Evolutionary conservation across 2,113 vertebrate genomes (phyloP), one percentile per base, ranked within the genome.

Genomic region (Nasalis larvatus): DNA sequence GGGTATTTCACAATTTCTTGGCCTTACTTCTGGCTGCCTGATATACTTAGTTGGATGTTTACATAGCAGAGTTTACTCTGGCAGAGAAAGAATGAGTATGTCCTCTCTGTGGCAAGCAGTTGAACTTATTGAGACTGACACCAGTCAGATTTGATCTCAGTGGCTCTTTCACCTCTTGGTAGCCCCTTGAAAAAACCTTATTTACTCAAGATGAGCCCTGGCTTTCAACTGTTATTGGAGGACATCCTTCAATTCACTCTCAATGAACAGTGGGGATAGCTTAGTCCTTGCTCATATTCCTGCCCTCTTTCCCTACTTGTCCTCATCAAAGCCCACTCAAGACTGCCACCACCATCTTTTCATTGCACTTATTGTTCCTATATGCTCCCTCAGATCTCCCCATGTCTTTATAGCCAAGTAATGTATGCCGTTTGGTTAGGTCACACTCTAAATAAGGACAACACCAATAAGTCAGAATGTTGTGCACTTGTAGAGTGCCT

Each of bases 131-230:
- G 25, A 97, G 87, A 94, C 63, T 83, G 85, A 96, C 87, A 93
- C 9, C 52, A 77, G 91, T 96, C 97, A 91, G 37, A 95, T 69
- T 66, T 95, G 52, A 98, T 96, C 90, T 76, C 0, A 1, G 3
- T 86, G 90, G 35, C 56, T 95, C 90, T 86, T 92, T 93, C 56
- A 42, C 84, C 49, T 89, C 30, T 37, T 88, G 10, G 9, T 47
- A 58, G 68, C 66, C 91, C 82, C 73, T 90, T 87, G 60, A 90
- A 77, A 91, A 91, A 96, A 30, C 63, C 58, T 97, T 95, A 93
- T 95, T 94, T 88, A 74, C 88, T 94, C 91, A 87, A 81, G 63
- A 94, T 78, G 88, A 97, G 73, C 87, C 37, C 68, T 80, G 77
- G 73, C 58, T 96, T 95, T 96, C 74, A 54, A 30, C 37, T 1